These are phyloP conservation scores for Pachypanchax playfairii DNA, from an alignment of 2,113 vertebrate genomes.

Conservation along the genomic window DNA sequence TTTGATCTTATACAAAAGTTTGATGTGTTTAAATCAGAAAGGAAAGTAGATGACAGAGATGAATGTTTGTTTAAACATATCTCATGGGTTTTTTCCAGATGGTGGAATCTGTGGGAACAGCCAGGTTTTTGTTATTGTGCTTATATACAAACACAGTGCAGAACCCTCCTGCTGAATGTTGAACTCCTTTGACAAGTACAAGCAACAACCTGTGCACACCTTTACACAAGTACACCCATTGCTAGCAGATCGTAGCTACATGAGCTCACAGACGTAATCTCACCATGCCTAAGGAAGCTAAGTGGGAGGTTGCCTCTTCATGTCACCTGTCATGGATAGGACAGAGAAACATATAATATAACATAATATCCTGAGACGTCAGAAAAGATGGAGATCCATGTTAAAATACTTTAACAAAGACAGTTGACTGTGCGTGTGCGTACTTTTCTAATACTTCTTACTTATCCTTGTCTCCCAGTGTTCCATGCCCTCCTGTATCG, in stretches of 20 bases:
- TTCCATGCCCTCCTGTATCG: constrained; percentile 93
- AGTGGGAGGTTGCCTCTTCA: constrained; percentile 38
- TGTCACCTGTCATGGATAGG: constrained; percentile 63
- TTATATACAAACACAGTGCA: constrained; percentile 21
- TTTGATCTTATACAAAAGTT: not conserved
- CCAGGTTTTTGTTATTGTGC: constrained; percentile 14
- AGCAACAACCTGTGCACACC: constrained; percentile 3
- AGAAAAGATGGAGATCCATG: constrained; percentile 45
- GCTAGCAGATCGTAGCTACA: constrained; percentile 19
- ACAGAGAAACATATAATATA: constrained; percentile 15
- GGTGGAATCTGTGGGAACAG: constrained; percentile 11
- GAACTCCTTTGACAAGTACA: constrained; percentile 27
- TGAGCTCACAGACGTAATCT: constrained; percentile 26
- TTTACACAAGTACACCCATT: constrained; percentile 3
- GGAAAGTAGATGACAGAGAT: not conserved
- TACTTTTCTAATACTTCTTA: not conserved
- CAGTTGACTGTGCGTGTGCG: constrained; percentile 13
- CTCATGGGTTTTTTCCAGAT: constrained; percentile 17
- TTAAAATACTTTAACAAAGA: constrained; percentile 47
- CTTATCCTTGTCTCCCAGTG: constrained; percentile 79
- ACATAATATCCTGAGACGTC: constrained; percentile 22
- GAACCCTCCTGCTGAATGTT: constrained; percentile 21
- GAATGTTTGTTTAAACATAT: not conserved
- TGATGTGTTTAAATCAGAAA: not conserved
- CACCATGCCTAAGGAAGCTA: constrained; percentile 47